Conservation (phyloP, 2,888 invertebrate species). For the Caenorhabditis wallacei region DNA sequence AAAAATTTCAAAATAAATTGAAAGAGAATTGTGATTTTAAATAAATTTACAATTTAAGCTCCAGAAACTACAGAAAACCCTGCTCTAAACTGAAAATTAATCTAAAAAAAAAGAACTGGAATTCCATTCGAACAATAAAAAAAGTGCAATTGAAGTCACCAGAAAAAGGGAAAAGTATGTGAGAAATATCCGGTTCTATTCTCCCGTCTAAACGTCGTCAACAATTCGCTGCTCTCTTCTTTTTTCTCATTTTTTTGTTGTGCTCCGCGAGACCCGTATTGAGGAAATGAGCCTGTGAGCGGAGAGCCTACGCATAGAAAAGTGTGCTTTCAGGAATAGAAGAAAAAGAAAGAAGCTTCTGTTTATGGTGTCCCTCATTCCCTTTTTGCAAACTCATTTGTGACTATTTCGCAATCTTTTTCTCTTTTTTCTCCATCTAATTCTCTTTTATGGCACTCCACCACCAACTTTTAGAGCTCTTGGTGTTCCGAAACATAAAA, state of each 20-base stretch:
- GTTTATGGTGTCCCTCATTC: slow-evolving; percentile 12
- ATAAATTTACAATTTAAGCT: no score
- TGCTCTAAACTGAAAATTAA: background rate
- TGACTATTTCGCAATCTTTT: slow-evolving; percentile 40
- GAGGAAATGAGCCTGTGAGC: slow-evolving; percentile 36
- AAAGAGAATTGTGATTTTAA: no score
- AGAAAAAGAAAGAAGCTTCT: slow-evolving; percentile 29
- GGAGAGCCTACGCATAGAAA: background rate
- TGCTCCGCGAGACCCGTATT: slow-evolving; percentile 29
- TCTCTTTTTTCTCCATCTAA: slow-evolving; percentile 16
- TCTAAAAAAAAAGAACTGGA: background rate
- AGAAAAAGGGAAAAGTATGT: background rate
- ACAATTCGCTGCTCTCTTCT: slow-evolving; percentile 9
- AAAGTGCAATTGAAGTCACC: slow-evolving; percentile 15
- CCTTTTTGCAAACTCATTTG: slow-evolving; percentile 47
- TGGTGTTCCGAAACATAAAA: background rate
- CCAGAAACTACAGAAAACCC: no score
- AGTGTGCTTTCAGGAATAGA: slow-evolving; percentile 4
- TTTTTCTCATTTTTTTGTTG: slow-evolving; percentile 9
- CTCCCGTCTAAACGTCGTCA: slow-evolving; percentile 23
- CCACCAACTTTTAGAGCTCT: slow-evolving; percentile 7
- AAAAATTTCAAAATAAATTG: no score
- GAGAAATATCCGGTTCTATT: slow-evolving; percentile 34
- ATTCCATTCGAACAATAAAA: background rate
- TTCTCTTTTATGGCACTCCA: slow-evolving; percentile 14